Evolutionary conservation across 2,888 invertebrate genomes (phyloP), one percentile per base, ranked within the genome.

Genomic region (Cremastinae sp.): DNA sequence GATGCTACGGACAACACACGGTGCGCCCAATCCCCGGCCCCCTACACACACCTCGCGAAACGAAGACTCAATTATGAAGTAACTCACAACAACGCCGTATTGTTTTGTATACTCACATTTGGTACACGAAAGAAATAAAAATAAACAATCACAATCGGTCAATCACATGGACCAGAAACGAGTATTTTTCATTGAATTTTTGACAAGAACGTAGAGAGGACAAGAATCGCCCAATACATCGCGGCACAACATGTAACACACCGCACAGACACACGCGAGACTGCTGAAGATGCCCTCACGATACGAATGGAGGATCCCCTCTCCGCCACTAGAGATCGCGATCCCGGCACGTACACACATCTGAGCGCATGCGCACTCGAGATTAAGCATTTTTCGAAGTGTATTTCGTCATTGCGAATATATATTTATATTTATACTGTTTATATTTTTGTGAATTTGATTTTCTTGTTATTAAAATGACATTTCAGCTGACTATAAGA

Each of bases 261-360:
- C 22, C 35, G 47, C 37, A 47, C 43, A 51, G 35, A 53, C n/a
- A 41, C 14, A 64, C 8, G 41, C 28, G 28, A 5, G 7, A 7
- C 20, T 16, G 59, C 58, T 5, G 62, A 62, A 49, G 73, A 65
- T 74, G 70, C 71, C 78, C 74, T 39, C 51, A 22, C 59, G 59
- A 59, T 41, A 58, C 43, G 14, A 41, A 55, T 59, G 59, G 53
- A 53, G 35, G 12, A 37, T 41, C 43, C 43, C 61, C 43, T 55
- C 71, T 62, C 41, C 74, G 71, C 73, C 76, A 70, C 74, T 72
- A 53, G 47, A 59, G 65, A 74, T 56, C 64, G 73, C 64, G 45
- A 66, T 75, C 68, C 75, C 75, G 79, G 80, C 80, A 80, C 80
- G 80, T 80, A 80, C 73, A 56, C 80, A 75, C 77, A 55, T 66